Conservation (phyloP, 2,113 vertebrate genomes). For the Isurus oxyrinchus region DNA sequence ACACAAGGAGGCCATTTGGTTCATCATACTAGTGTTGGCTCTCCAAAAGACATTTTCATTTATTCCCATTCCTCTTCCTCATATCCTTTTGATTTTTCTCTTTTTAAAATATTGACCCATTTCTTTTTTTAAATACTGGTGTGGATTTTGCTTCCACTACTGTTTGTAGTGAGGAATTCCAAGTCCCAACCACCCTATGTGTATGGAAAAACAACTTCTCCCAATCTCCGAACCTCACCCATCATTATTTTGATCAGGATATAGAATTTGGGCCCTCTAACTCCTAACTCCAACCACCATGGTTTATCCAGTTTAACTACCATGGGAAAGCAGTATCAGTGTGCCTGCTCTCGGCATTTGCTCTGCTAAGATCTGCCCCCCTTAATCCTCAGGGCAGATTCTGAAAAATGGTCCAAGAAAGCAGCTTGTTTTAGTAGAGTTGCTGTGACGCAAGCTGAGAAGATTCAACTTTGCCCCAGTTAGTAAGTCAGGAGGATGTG, state of each 20-base stretch:
- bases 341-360: neutral
- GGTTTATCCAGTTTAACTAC: neutral
- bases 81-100: neutral
- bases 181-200: neutral
- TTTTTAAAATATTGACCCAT: no score
- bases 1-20: neutral
- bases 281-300: no score
- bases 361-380: neutral
- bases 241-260: neutral
- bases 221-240: neutral
- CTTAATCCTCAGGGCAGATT: neutral
- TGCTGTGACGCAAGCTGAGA: neutral
- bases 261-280: neutral
- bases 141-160: neutral
- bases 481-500: neutral
- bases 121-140: neutral
- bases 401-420: neutral
- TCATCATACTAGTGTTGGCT: neutral
- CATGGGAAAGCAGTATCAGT: no score
- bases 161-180: neutral
- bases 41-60: neutral
- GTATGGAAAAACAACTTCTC: neutral
- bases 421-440: neutral
- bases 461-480: neutral
- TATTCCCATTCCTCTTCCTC: neutral